Evolutionary conservation across 2,113 vertebrate genomes (phyloP).

Genomic region (Erythrolamprus reginae): DNA sequence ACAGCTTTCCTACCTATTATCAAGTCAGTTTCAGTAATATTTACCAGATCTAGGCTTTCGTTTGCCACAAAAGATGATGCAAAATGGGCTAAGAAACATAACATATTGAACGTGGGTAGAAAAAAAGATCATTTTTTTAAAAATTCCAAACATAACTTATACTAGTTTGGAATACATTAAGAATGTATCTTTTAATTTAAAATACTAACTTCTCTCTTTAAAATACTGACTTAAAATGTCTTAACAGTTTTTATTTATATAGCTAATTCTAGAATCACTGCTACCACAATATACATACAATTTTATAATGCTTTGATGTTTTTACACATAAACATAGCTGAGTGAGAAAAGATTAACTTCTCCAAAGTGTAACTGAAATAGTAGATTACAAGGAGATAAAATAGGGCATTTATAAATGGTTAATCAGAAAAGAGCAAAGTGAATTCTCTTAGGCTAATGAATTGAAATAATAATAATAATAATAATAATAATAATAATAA

Average conservation of each 20-base stretch:
- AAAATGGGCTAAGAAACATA: background rate
- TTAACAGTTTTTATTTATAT: conserved; percentile 64
- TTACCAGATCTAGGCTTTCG: background rate
- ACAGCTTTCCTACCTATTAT: too few relatives aligned
- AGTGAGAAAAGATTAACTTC: conserved; percentile 15
- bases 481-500: too few relatives aligned
- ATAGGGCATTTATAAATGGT: background rate
- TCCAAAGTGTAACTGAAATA: conserved; percentile 1
- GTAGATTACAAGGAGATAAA: background rate
- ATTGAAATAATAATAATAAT: too few relatives aligned
- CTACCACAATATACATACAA: conserved; percentile 23
- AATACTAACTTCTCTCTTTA: background rate
- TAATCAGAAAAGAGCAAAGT: background rate
- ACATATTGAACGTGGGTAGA: background rate
- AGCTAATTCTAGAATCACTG: conserved; percentile 59
- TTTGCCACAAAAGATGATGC: background rate
- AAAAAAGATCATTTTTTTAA: too few relatives aligned
- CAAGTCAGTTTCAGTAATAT: background rate
- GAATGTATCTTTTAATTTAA: too few relatives aligned
- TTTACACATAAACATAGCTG: conserved; percentile 37
- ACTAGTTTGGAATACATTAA: background rate
- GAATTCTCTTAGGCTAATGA: background rate
- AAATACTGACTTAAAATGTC: conserved; percentile 19
- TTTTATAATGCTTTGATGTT: conserved; percentile 27
- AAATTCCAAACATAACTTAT: too few relatives aligned